Base-by-base conservation (phyloP, 2,113 vertebrate genomes). In the Nothobranchius furzeri region DNA sequence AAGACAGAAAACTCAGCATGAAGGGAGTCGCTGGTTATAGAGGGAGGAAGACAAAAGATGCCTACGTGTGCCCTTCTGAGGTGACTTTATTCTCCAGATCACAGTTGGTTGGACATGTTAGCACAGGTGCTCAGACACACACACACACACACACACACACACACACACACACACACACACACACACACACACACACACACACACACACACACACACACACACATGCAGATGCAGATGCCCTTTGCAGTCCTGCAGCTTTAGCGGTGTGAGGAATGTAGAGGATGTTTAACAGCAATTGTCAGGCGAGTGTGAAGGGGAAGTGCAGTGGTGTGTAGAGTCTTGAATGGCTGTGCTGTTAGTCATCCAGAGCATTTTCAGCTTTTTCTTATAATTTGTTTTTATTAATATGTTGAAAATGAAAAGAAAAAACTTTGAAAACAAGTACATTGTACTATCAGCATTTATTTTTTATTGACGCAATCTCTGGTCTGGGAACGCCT, bases 201-300 rank as follows among this genome's bases (percentile, higher is more conserved):
- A 71, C 46, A 60, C 30, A 36, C 58, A 11, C 25, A 24, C 59
- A 53, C 72, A 59, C 50, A 64, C 37, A 59, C 45, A 65, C 25
- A 11, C 53, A 60, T 17, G 7, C 49, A 58, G 59, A 68, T 61
- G 63, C 10, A 68, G 37, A 6, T 64, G 67, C 76, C 71, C 65
- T 61, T 62, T 69, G 80, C 77, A 64, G 65, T 47, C 70, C 52
- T 51, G 70, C 64, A 67, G 70, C 81, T 13, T 89, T 68, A 81
- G 79, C 75, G 83, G 87, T 73, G 74, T 82, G 87, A 87, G 88
- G 85, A 90, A 91, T 83, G 85, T 75, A 64, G 65, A 47, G 24
- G 3, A 63, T 62, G 70, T 81, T 81, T 73, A 75, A 77, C 79
- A 60, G 60, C 70, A 47, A 73, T 87, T 84, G 83, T 81, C 73